Conservation (phyloP, 2,888 invertebrate genomes). For the Drosophila nigricruria region DNA sequence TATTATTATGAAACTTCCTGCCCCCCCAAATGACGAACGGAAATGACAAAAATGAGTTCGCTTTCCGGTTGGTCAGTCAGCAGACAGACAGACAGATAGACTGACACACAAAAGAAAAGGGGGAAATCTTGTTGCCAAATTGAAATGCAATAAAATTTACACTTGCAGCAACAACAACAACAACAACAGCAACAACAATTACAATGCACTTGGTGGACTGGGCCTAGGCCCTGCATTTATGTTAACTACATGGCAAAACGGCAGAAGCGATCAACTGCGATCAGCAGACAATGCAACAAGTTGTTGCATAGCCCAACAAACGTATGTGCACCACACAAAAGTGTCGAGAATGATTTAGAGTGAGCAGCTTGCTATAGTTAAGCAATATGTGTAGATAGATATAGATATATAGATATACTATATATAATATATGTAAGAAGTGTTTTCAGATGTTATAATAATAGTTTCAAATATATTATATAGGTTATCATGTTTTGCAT, state of each 20-base stretch:
- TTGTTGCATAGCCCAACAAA: slow-evolving; percentile 45
- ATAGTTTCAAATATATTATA: too few species aligned
- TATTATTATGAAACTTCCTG: slow-evolving; percentile 78
- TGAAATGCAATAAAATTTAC: slow-evolving; percentile 82
- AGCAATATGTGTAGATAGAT: too few species aligned
- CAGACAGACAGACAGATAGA: background rate
- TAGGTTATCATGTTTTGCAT: too few species aligned
- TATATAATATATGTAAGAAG: too few species aligned
- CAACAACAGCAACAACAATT: slow-evolving; percentile 44
- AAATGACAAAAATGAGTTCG: slow-evolving; percentile 79
- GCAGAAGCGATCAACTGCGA: slow-evolving; percentile 30
- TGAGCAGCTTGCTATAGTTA: background rate
- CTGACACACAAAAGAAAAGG: slow-evolving; percentile 50
- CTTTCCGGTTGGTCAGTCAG: slow-evolving; percentile 59
- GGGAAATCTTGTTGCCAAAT: slow-evolving; percentile 74
- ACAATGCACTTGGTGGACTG: slow-evolving; percentile 49
- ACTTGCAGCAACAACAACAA: slow-evolving; percentile 65
- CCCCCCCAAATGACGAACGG: slow-evolving; percentile 67
- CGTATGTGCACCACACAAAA: slow-evolving; percentile 59
- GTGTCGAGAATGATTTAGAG: slow-evolving; percentile 12
- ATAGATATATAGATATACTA: too few species aligned
- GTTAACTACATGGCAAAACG: slow-evolving; percentile 49
- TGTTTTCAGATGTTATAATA: too few species aligned
- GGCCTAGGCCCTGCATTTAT: slow-evolving; percentile 53
- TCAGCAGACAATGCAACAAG: slow-evolving; percentile 56